These are phyloP conservation scores for Gavialis gangeticus DNA, from an alignment of 2,113 vertebrate genomes.

Conservation along the genomic window DNA sequence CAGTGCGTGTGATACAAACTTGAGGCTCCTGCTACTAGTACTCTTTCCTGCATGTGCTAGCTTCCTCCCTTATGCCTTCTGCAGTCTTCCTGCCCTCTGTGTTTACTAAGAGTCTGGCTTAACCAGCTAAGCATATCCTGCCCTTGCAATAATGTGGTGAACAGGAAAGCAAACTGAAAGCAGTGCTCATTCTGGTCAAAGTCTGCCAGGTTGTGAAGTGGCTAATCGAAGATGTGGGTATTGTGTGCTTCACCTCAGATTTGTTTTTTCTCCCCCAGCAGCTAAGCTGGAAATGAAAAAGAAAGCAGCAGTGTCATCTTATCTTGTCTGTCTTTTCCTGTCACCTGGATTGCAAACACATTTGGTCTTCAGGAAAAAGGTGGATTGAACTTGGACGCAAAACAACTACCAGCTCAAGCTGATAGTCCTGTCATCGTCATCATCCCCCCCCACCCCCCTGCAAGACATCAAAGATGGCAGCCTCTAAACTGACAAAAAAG, in stretches of 20 bases:
- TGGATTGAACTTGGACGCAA: neutral
- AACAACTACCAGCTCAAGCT: slow-evolving; percentile 9
- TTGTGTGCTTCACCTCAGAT: neutral
- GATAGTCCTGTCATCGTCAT: neutral
- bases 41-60: neutral
- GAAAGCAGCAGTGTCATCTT: neutral
- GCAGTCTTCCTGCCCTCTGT: neutral
- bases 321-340: neutral
- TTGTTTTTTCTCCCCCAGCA: neutral
- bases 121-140: neutral
- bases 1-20: neutral
- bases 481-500: slow-evolving; percentile 9
- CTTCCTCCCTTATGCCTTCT: neutral
- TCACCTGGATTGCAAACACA: neutral
- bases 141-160: neutral
- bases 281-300: neutral
- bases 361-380: neutral
- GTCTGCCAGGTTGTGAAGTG: neutral
- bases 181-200: neutral
- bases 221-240: neutral
- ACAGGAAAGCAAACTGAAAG: neutral
- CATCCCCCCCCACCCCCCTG: neutral
- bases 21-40: neutral
- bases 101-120: neutral
- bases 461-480: neutral